Percentiles rank a stretch among this genome's conserved stretches.
phyloP scores from a whole-genome alignment of 1,140 invertebrate species.

The Augochlora pura region DNA sequence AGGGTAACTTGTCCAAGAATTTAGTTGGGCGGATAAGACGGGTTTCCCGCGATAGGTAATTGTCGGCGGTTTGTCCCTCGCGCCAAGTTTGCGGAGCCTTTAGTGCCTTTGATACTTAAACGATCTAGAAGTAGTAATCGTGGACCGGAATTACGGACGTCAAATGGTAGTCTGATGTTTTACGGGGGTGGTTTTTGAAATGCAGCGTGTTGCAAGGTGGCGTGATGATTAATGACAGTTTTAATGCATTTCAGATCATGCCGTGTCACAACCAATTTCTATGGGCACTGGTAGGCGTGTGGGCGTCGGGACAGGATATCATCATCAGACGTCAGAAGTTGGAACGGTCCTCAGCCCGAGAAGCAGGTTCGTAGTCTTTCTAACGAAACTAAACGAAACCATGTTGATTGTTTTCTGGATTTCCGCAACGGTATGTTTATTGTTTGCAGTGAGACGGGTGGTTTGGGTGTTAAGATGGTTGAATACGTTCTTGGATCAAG shows the following conservation, averaged over 20 bases:
- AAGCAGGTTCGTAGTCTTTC: conserved; percentile 71
- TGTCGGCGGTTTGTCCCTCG: background rate
- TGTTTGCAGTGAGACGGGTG: conserved; percentile 84
- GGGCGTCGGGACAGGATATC: conserved; percentile 78
- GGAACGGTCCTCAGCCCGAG: conserved; percentile 78
- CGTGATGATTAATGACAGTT: conserved; percentile 12
- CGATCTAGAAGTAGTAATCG: background rate
- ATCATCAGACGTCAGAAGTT: conserved; percentile 78
- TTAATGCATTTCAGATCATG: conserved; percentile 84
- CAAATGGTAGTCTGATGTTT: background rate
- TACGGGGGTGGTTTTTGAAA: background rate
- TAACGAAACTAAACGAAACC: no score
- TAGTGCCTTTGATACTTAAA: background rate
- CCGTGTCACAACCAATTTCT: conserved; percentile 87
- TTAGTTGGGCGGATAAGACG: no score
- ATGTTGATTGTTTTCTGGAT: no score
- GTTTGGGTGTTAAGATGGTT: conserved; percentile 98
- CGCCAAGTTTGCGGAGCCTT: background rate
- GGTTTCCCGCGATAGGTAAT: background rate
- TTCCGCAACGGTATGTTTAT: background rate
- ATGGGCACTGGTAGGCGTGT: conserved; percentile 85
- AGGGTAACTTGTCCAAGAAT: no score
- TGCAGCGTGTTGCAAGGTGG: background rate
- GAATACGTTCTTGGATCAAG: conserved; percentile 97
- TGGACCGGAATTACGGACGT: background rate